Evolutionary conservation across 1,140 invertebrate genomes (phyloP).

Genomic region (Augochlora pura): DNA sequence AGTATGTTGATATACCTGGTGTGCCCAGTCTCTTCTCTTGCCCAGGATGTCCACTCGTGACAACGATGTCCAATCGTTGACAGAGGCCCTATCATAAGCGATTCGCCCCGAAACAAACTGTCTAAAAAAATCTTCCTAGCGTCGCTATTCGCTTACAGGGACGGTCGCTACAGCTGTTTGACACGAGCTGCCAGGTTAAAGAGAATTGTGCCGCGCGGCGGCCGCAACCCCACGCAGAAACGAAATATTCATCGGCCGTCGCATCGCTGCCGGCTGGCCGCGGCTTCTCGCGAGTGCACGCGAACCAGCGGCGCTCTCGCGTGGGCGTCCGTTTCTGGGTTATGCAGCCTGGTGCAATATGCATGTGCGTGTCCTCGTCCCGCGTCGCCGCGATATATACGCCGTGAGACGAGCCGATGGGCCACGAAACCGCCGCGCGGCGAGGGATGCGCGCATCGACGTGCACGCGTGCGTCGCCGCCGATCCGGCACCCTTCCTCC

Average conservation of each 20-base stretch:
- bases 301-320: conserved; percentile 9
- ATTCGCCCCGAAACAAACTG: no score
- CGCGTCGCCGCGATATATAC: neutral
- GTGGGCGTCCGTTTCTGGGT: conserved; percentile 34
- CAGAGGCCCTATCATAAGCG: no score
- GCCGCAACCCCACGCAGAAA: conserved; percentile 20
- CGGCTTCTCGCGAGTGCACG: neutral
- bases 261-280: conserved; percentile 8
- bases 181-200: conserved; percentile 8
- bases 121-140: no score
- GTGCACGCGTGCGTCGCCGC: conserved; percentile 14
- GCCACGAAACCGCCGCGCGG: neutral
- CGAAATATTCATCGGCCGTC: conserved; percentile 39
- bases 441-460: conserved; percentile 18
- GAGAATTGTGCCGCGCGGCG: neutral
- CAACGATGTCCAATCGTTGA: no score
- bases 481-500: neutral
- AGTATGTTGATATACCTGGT: no score
- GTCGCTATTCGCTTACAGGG: no score
- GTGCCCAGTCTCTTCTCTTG: no score
- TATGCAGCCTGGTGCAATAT: conserved; percentile 35
- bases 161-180: no score
- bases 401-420: no score
- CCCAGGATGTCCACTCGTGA: no score
- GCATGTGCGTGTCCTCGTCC: conserved; percentile 24